phyloP scores from a whole-genome alignment of 2,888 invertebrate species.

The Heliconius sara region DNA sequence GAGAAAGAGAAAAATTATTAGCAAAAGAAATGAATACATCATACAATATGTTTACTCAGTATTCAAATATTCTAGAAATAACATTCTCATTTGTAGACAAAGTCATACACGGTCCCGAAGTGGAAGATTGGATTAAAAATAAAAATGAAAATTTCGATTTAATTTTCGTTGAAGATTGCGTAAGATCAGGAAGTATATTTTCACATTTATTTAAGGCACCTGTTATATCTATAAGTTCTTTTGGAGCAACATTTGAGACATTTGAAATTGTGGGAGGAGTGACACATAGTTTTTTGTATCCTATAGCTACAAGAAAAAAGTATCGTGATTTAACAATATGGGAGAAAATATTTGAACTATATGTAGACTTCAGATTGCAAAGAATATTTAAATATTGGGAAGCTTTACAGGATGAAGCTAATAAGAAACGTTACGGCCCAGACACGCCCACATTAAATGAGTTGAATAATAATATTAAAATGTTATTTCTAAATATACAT shows the following conservation, averaged over 20 bases:
- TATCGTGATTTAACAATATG: constrained; percentile 50
- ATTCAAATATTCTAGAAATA: background rate
- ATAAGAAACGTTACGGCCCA: constrained; percentile 52
- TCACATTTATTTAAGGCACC: constrained; percentile 56
- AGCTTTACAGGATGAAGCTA: background rate
- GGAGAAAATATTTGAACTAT: constrained; percentile 55
- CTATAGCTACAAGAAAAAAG: constrained; percentile 28
- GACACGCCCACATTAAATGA: constrained; percentile 52
- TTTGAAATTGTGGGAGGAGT: constrained; percentile 50
- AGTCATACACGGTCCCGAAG: constrained; percentile 36
- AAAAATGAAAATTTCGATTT: constrained; percentile 55
- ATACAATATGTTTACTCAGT: constrained; percentile 20
- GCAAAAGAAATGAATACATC: constrained; percentile 8
- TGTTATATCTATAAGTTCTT: constrained; percentile 56
- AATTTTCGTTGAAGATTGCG: constrained; percentile 54
- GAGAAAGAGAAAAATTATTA: constrained; percentile 21
- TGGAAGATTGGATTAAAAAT: constrained; percentile 35
- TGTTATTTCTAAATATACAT: constrained; percentile 71
- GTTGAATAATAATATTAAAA: constrained; percentile 57
- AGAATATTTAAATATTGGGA: constrained; percentile 22
- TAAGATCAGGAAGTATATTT: constrained; percentile 48
- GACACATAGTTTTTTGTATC: constrained; percentile 51
- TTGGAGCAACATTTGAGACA: constrained; percentile 47
- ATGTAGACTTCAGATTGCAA: constrained; percentile 43
- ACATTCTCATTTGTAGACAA: background rate